Percentiles rank a stretch among this genome's conserved stretches.
These are phyloP conservation scores for Eclectus roratus DNA, from an alignment of 2,113 vertebrate genomes.

Conservation along the genomic window DNA sequence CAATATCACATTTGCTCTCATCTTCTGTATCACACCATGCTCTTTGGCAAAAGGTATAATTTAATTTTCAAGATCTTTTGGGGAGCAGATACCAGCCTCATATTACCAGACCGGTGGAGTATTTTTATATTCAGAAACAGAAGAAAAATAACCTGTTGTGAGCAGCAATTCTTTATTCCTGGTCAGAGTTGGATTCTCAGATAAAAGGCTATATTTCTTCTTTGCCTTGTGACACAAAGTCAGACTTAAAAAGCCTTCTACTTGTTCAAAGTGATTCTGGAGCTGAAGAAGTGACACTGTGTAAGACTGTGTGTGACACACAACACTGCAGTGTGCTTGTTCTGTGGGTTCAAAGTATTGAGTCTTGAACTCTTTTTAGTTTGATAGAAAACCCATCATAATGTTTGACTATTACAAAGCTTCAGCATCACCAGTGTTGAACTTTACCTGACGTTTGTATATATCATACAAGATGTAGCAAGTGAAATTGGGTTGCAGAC, in stretches of 20 bases:
- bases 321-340: not conserved
- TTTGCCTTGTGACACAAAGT: slow-evolving; percentile 24
- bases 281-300: not conserved
- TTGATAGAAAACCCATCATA: slow-evolving; percentile 18
- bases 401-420: slow-evolving; percentile 23
- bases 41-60: not conserved
- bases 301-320: not conserved
- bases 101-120: not conserved
- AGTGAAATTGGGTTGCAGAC: not conserved
- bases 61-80: not conserved
- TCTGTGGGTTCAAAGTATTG: not conserved
- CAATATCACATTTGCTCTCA: not conserved
- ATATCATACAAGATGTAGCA: not conserved
- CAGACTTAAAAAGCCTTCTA: slow-evolving; percentile 25
- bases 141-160: slow-evolving; percentile 23
- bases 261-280: slow-evolving; percentile 8
- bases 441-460: not conserved
- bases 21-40: not conserved
- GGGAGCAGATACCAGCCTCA: not conserved
- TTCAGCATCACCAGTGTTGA: not conserved
- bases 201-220: slow-evolving; percentile 36
- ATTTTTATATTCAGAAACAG: slow-evolving; percentile 8
- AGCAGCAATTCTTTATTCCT: slow-evolving; percentile 12
- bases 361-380: slow-evolving; percentile 19
- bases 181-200: slow-evolving; percentile 26